phyloP scores from a whole-genome alignment of 1,140 invertebrate genomes.

The Cotesia typhae region DNA sequence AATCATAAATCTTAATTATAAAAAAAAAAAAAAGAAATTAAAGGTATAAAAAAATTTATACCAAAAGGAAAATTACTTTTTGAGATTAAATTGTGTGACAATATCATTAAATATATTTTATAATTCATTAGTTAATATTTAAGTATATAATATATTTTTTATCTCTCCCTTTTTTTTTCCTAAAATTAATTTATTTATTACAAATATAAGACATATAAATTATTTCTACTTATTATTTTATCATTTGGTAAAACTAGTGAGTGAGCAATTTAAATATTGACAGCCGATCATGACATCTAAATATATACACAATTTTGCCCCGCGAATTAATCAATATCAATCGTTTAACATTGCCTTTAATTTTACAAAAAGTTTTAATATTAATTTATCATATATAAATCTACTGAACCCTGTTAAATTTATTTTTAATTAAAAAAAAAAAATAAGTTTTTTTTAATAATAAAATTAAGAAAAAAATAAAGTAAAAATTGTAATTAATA shows the following conservation, averaged over 20 bases:
- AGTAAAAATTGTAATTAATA: neutral
- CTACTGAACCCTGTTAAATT: too few species aligned
- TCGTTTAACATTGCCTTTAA: too few species aligned
- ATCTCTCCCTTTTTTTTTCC: neutral
- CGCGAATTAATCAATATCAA: neutral
- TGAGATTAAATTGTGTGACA: constrained; percentile 25
- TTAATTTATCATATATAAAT: too few species aligned
- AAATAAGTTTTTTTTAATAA: too few species aligned
- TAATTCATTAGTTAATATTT: constrained; percentile 22
- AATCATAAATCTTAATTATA: neutral
- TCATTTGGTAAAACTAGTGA: constrained; percentile 9
- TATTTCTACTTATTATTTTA: neutral
- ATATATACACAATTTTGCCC: constrained; percentile 8
- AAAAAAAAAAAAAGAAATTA: neutral
- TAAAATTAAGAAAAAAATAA: too few species aligned
- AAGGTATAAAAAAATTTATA: neutral
- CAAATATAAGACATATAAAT: neutral
- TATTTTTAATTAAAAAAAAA: too few species aligned
- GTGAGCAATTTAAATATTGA: neutral
- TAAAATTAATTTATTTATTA: constrained; percentile 1
- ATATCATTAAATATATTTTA: constrained; percentile 35
- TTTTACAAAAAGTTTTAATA: too few species aligned
- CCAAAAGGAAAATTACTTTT: neutral
- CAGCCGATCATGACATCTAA: neutral
- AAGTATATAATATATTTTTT: neutral